Evolutionary conservation across 2,888 invertebrate species (phyloP), one percentile per base, ranked within the genome.

Genomic region (Dicranocentrus wangi): DNA sequence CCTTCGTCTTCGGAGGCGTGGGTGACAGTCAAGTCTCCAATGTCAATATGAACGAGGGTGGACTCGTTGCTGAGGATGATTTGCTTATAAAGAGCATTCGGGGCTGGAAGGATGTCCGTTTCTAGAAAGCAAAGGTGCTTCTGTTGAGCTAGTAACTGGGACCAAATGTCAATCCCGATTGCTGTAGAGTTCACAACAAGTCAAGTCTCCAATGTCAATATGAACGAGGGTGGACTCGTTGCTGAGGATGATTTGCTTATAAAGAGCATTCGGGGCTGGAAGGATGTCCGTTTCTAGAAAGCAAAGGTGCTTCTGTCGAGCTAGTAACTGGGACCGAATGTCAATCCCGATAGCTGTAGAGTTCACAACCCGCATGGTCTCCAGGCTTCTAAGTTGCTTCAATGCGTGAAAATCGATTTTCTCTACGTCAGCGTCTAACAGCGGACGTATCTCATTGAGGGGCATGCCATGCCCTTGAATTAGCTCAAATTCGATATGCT

Each of bases 391-490:
- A 1, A 83, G 32, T 32, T 81, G 79, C 28, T 79, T 72, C 8
- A 86, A 27, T 0, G 27, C 17, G 0, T 5, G n/a, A 5, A 82
- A 53, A 25, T 86, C 80, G n/a, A 86, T 81, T 8, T 10, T 23
- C 1, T 42, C 76, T 27, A 81, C 23, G 55, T 86, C 83, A 1
- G 69, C 19, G 2, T 83, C 79, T 25, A 51, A 60, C 8, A 86
- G 25, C 2, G 84, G 83, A 15, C 71, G 69, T 0, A 81, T 61
- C 72, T 85, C 85, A 32, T 66, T 60, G 27, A 76, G 43, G 1
- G 85, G 85, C 25, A 85, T 39, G 23, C 85, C 85, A 53, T 85
- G 85, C n/a, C 85, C 84, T 60, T 83, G 80, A n/a, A 84, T 82
- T 1, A 85, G 42, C 21, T 85, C 85, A 51, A 84, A 82, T 51